Evolutionary conservation across 2,888 invertebrate species (phyloP).

Genomic region (Drosophila cracens): DNA sequence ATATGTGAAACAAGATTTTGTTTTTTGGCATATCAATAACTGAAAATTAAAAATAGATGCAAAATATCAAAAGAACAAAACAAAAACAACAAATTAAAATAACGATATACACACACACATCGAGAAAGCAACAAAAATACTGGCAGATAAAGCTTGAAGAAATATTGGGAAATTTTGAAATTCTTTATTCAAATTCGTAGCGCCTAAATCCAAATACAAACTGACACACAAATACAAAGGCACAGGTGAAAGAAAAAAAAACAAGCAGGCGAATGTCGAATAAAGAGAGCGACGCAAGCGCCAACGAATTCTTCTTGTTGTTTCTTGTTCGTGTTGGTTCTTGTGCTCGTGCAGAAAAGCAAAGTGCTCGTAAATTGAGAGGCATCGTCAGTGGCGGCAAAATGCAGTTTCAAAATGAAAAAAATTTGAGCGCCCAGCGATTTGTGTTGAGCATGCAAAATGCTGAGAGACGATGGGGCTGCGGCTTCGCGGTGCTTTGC

Average conservation of each 20-base stretch:
- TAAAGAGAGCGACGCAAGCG: conserved; percentile 25
- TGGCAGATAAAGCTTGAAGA: conserved; percentile 32
- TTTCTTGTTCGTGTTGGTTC: conserved; percentile 11
- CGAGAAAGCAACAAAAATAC: conserved; percentile 35
- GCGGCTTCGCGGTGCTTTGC: conserved; percentile 33
- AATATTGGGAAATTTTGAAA: conserved; percentile 59
- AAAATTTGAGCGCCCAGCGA: conserved; percentile 34
- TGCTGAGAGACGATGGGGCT: conserved; percentile 29
- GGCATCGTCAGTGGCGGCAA: conserved; percentile 35
- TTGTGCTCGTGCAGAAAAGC: conserved; percentile 39
- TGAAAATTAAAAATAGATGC: conserved; percentile 78
- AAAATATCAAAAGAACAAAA: conserved; percentile 45
- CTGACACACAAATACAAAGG: conserved; percentile 14
- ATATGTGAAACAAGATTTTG: conserved; percentile 38
- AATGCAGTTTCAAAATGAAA: conserved; percentile 70
- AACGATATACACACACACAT: conserved; percentile 27
- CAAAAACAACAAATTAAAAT: conserved; percentile 41
- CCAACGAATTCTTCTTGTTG: conserved; percentile 2
- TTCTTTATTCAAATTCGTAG: conserved; percentile 35
- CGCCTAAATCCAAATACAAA: conserved; percentile 28
- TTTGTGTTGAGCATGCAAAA: conserved; percentile 74
- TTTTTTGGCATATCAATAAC: conserved; percentile 81
- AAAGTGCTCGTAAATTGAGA: conserved; percentile 50
- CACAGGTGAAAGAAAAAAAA: conserved; percentile 48
- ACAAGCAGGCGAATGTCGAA: conserved; percentile 23